Evolutionary conservation across 2,888 invertebrate genomes (phyloP), one percentile per base, ranked within the genome.

Genomic region (Spilosoma lubricipeda): DNA sequence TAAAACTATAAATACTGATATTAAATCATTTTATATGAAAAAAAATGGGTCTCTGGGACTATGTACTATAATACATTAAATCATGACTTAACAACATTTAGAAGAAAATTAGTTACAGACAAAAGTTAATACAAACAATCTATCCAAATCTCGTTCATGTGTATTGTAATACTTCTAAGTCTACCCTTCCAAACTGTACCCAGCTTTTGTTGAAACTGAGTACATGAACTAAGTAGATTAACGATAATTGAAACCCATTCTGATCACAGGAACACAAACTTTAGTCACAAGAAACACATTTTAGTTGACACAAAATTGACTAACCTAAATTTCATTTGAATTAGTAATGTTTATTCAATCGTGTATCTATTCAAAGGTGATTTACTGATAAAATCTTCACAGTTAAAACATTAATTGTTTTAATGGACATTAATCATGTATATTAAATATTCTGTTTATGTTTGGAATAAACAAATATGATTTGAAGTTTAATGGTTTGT

Each of bases 381-480:
- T 63, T 63, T 30, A 63, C 63, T 63, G 63, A 63, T 63, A 63
- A 30, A 63, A 63, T 63, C 63, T 63, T 63, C 30, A 63, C 30
- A 63, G 63, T 63, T 30, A 5, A 63, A 13, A 30, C 18, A 63
- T 59, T 63, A 18, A 39, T 36, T 36, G 69, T 69, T 69, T 33
- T 18, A 27, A 63, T 63, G 18, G 27, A 18, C 63, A 63, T 63
- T 63, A 63, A 30, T 63, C 63, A 63, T 30, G 7, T 18, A 15
- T 4, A 63, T 63, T 1, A 63, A 52, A 30, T 30, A 59, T 63
- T 30, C 5, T 30, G 27, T 30, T 63, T 63, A 18, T 63, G 5
- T 63, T 3, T 9, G 27, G 15, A 63, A 63, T 63, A 30, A 63
- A 63, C 11, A 63, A 63, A 63, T 13, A 3, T 13, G 15, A 56